Conservation (phyloP, 2,888 invertebrate species). For the Laspeyria flexula region DNA sequence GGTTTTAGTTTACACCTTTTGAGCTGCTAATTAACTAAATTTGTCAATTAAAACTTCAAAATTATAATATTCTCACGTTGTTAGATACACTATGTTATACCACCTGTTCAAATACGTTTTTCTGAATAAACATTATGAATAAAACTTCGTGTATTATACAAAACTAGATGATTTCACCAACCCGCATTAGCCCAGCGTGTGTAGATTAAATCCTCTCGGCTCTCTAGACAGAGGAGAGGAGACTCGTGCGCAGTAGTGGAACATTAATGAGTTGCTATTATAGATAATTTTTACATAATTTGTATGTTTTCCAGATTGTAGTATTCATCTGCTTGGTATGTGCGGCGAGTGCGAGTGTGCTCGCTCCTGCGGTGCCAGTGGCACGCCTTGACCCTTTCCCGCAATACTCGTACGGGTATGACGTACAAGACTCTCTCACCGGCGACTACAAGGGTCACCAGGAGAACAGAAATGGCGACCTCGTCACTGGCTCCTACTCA, state of each 20-base stretch:
- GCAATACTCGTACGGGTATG: constrained; percentile 86
- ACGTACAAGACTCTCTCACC: constrained; percentile 85
- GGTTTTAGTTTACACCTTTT: too few relatives aligned
- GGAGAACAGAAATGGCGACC: constrained; percentile 84
- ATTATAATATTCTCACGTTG: too few relatives aligned
- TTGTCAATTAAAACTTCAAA: too few relatives aligned
- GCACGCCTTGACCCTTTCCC: constrained; percentile 77
- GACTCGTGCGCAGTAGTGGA: neutral
- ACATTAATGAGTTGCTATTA: neutral
- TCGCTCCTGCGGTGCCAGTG: constrained; percentile 65
- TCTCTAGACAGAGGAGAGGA: too few relatives aligned
- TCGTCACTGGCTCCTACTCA: constrained; percentile 85
- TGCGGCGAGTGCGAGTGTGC: constrained; percentile 68
- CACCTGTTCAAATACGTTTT: too few relatives aligned
- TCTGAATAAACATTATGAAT: too few relatives aligned
- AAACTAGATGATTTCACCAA: too few relatives aligned
- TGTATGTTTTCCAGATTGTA: constrained; percentile 70
- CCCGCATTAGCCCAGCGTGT: too few relatives aligned
- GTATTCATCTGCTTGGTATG: constrained; percentile 78
- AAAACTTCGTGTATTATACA: too few relatives aligned
- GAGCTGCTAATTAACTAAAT: too few relatives aligned
- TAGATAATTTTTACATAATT: neutral
- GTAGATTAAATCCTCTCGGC: too few relatives aligned
- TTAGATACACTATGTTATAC: too few relatives aligned
- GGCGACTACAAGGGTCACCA: constrained; percentile 87